Conservation (phyloP, 2,797 vertebrate species). For the Pangasius mekongensis region DNA sequence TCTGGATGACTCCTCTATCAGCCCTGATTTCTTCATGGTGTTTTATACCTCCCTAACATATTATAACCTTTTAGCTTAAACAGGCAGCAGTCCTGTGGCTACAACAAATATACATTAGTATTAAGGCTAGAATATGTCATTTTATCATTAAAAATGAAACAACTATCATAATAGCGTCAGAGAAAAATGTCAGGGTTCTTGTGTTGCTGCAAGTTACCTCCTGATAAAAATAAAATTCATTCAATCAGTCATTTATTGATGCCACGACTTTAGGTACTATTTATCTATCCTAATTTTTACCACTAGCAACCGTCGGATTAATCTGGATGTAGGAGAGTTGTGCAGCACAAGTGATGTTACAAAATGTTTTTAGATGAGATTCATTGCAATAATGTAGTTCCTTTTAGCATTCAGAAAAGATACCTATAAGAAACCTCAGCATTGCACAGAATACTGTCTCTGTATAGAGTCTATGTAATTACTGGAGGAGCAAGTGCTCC, state of each 20-base stretch:
- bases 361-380: not conserved
- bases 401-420: not conserved
- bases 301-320: not conserved
- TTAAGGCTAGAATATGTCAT: not conserved
- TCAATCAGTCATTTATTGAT: not conserved
- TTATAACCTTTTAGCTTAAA: not conserved
- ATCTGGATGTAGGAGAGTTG: not conserved
- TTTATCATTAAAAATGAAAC: not conserved
- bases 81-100: not conserved
- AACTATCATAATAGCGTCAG: not conserved
- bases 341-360: not conserved
- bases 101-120: not conserved
- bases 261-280: not conserved
- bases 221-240: not conserved
- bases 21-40: constrained; percentile 68
- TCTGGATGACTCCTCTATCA: constrained; percentile 72
- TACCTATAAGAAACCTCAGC: constrained; percentile 38
- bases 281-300: not conserved
- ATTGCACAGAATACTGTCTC: constrained; percentile 56
- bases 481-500: constrained; percentile 60
- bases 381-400: not conserved
- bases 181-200: not conserved
- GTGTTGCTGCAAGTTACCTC: not conserved
- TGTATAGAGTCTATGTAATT: constrained; percentile 54
- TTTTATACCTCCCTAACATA: not conserved